These are phyloP conservation scores for Anagyrus pseudococci DNA, from an alignment of 2,888 invertebrate species.

Conservation along the genomic window DNA sequence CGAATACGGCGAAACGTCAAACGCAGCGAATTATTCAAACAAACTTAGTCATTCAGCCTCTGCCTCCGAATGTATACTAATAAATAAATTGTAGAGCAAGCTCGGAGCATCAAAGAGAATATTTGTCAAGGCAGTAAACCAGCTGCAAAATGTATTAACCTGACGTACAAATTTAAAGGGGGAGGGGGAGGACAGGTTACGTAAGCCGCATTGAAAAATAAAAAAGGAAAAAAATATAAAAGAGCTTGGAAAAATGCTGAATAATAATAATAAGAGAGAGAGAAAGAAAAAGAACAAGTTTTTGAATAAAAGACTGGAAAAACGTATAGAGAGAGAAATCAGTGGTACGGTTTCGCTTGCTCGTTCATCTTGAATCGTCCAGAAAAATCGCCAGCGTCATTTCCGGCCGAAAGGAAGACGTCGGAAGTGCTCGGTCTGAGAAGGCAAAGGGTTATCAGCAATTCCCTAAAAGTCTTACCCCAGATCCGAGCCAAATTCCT, in stretches of 20 bases:
- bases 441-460: conserved; percentile 20
- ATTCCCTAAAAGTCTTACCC: conserved; percentile 29
- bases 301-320: conserved; percentile 15
- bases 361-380: conserved; percentile 14
- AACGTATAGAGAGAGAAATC: conserved; percentile 22
- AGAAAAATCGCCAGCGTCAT: conserved; percentile 41
- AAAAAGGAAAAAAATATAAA: not conserved
- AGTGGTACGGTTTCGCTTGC: not conserved
- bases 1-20: too few relatives aligned
- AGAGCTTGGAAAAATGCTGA: not conserved
- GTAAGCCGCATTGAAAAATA: too few relatives aligned
- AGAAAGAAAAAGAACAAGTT: conserved; percentile 7
- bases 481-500: conserved; percentile 21
- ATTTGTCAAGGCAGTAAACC: too few relatives aligned
- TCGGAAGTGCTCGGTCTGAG: conserved; percentile 35
- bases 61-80: too few relatives aligned
- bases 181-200: too few relatives aligned
- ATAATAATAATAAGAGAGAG: not conserved
- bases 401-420: conserved; percentile 37
- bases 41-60: too few relatives aligned
- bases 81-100: too few relatives aligned
- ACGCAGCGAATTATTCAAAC: too few relatives aligned
- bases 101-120: too few relatives aligned
- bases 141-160: too few relatives aligned
- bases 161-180: too few relatives aligned